Base-by-base conservation (phyloP, 2,888 invertebrate species). In the Thymelicus sylvestris region DNA sequence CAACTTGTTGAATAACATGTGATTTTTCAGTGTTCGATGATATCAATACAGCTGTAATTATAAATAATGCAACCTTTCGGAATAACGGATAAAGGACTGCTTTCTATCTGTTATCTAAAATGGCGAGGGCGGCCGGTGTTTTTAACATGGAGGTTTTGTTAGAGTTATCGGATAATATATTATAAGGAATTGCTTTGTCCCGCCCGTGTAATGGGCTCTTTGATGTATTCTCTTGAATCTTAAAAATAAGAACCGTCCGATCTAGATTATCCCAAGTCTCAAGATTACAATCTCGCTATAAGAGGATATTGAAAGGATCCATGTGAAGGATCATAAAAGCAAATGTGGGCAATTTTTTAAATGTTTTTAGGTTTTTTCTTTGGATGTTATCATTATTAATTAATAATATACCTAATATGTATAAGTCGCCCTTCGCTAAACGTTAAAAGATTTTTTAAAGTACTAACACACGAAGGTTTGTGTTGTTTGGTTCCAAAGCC, bases 91-190 rank as follows among this genome's bases (percentile, higher is more conserved):
- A 52, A 52, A 52, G 19, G 7, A 1, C 7, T 19, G 8, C 19
- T 19, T 52, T 52, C 19, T 1, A 52, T 52, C 19, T 8, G 19
- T 52, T 52, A 52, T 52, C 7, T 15, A 52, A 52, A 52, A 52
- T 8, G 50, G 15, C 0, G 50, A 52, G 8, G 19, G 19, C 15
- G 50, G 50, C 2, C 15, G 15, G 19, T 52, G 50, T 52, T 52
- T 52, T 52, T 52, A 52, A 52, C 15, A 19, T 52, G 50, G 8
- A 10, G 44, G 50, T 15, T 24, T 57, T 31, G 13, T 6, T 31
- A 31, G n/a, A 13, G 31, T 31, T 57, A 57, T 31, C 31, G 57
- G 31, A 57, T 57, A 10, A 57, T 57, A 57, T 31, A 57, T 57
- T 57, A 31, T 13, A 31, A 57, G 2, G 12, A 57, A 31, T 31